phyloP scores from a whole-genome alignment of 2,888 invertebrate species.

The Halictus ligatus region DNA sequence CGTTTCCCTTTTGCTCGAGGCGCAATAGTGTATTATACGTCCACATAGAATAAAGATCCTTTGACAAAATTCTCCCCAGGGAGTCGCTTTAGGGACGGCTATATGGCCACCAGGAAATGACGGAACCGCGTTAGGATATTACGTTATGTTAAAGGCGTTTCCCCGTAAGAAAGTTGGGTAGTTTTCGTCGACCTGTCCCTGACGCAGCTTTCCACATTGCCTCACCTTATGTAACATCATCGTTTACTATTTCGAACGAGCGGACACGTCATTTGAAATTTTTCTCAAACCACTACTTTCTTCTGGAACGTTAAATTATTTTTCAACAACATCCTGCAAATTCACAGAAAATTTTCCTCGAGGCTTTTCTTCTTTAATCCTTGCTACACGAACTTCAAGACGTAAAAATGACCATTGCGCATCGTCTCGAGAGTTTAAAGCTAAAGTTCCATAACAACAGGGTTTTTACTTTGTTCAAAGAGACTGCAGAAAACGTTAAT shows the following conservation, averaged over 20 bases:
- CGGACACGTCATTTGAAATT: background rate
- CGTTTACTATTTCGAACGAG: background rate
- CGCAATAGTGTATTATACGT: constrained; percentile 82
- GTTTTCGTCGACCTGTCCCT: constrained; percentile 32
- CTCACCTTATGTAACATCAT: background rate
- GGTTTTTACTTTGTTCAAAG: no score
- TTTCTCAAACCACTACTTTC: background rate
- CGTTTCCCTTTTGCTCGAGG: constrained; percentile 81
- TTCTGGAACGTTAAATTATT: background rate
- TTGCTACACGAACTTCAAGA: background rate
- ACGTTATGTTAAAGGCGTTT: constrained; percentile 79
- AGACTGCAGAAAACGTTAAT: no score
- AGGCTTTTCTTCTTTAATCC: background rate
- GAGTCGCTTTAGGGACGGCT: constrained; percentile 80
- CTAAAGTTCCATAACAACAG: no score
- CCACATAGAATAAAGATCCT: constrained; percentile 84
- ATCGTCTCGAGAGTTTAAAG: no score
- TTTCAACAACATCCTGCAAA: background rate
- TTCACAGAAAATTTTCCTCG: background rate
- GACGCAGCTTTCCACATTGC: constrained; percentile 9
- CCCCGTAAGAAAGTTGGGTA: constrained; percentile 64
- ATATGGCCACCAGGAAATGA: constrained; percentile 83
- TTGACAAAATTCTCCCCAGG: constrained; percentile 84
- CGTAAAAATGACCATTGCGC: no score
- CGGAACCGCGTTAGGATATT: constrained; percentile 84